A percentile compares a stretch with the other conserved stretches of the same genome.
Evolutionary conservation across 2,888 invertebrate species (phyloP).

Genomic region (Auanema sp.): DNA sequence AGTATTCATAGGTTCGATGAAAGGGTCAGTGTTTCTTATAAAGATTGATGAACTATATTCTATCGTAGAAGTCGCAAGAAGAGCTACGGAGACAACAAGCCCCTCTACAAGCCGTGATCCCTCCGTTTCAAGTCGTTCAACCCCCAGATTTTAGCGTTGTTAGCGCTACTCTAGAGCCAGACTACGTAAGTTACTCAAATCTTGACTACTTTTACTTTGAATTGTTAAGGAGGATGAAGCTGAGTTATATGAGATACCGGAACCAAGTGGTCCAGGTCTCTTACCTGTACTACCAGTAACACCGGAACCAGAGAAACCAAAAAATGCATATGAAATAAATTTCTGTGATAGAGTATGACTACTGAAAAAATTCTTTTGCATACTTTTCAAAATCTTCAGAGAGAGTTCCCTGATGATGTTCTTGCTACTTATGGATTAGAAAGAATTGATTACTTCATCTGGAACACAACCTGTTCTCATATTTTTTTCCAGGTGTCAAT

Average conservation of each 20-base stretch:
- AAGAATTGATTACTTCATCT: conserved; percentile 59
- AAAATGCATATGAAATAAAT: conserved; percentile 51
- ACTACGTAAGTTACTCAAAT: no score
- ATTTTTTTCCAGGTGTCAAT: conserved; percentile 50
- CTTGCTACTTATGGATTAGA: conserved; percentile 45
- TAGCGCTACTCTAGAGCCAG: no score
- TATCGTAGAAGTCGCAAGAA: no score
- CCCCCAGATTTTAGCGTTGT: conserved; percentile 10
- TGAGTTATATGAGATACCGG: no score
- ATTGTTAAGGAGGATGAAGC: no score
- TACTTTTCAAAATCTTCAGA: conserved; percentile 14
- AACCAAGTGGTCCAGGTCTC: background rate
- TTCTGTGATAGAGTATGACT: conserved; percentile 54
- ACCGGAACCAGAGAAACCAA: conserved; percentile 26
- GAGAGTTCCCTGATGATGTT: conserved; percentile 45
- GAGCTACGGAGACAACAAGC: no score
- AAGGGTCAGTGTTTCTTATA: no score
- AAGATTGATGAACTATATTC: no score
- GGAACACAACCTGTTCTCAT: conserved; percentile 55
- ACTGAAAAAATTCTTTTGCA: no score
- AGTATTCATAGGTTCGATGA: no score
- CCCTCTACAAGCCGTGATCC: background rate
- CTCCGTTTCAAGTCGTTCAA: conserved; percentile 17
- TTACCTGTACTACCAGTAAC: background rate
- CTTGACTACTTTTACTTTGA: no score